Evolutionary conservation across 1,140 invertebrate genomes (phyloP).

Genomic region (Drosophila nigromelanica): DNA sequence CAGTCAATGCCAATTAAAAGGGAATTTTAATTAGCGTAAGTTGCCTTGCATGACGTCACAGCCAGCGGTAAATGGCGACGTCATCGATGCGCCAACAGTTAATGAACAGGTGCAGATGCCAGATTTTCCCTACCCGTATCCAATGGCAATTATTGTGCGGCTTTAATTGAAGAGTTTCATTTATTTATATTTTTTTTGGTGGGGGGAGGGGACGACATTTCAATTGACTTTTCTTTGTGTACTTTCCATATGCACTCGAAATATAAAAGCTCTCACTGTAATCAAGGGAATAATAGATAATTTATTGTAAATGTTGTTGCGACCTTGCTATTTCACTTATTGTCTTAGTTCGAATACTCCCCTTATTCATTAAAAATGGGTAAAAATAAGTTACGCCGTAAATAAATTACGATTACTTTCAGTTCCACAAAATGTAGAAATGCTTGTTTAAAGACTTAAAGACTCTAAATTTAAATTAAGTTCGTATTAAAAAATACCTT

Average conservation of each 20-base stretch:
- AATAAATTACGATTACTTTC: too few species aligned
- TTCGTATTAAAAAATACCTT: too few species aligned
- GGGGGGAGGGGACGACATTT: background rate
- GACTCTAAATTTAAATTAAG: too few species aligned
- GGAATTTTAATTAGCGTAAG: slow-evolving; percentile 81
- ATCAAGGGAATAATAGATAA: background rate
- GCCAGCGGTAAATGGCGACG: slow-evolving; percentile 24
- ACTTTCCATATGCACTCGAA: background rate
- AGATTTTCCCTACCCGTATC: background rate
- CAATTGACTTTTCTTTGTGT: background rate
- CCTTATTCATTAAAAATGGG: too few species aligned
- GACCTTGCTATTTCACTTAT: too few species aligned
- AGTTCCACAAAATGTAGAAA: too few species aligned
- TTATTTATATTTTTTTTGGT: too few species aligned
- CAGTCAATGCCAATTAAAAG: slow-evolving; percentile 80
- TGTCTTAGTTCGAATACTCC: too few species aligned
- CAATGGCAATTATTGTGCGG: slow-evolving; percentile 4
- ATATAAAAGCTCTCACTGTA: too few species aligned
- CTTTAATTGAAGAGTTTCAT: background rate
- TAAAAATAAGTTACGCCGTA: too few species aligned
- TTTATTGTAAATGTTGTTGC: background rate
- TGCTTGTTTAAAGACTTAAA: too few species aligned
- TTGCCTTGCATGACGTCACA: slow-evolving; percentile 64
- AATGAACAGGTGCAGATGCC: slow-evolving; percentile 1
- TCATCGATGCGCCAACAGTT: background rate